Evolutionary conservation across 2,888 invertebrate genomes (phyloP), one percentile per base, ranked within the genome.

Genomic region (Eristalinus aeneus): DNA sequence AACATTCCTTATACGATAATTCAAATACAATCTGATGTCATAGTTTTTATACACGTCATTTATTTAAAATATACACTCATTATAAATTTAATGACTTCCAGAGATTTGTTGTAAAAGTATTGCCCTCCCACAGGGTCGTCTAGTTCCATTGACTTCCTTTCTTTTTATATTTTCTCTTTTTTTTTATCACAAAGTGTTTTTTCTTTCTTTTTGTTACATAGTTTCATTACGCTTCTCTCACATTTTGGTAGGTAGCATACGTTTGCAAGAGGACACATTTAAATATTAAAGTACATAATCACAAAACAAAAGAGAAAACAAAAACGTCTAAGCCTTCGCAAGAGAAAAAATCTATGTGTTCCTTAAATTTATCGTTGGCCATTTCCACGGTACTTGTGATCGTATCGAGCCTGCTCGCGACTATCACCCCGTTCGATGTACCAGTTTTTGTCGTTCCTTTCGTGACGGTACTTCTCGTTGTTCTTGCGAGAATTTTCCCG

Each of bases 371-470:
- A 72, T 68, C 61, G 36, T 23, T 46, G 46, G 1, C 75, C 67
- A 31, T 2, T 11, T 16, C 23, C 58, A 74, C 82, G 86, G 34
- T 78, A 36, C 54, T 81, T 85, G 16, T 81, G 65, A 73, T 91
- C 89, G 46, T 8, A 46, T 22, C 92, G 90, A 58, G 88, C 89
- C 69, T 91, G 89, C 82, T 92, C 92, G 5, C 92, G 90, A 61
- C 90, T 89, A 53, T 88, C 85, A n/a, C 89, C 91, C 3, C 92
- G 90, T 69, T 92, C 90, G 2, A 92, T 90, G 63, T 88, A 92
- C 92, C 92, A 92, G 76, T 92, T 92, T 53, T 90, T 89, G n/a
- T 89, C 88, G 77, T 92, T 92, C 60, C 90, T 89, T 10, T 89
- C 88, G 56, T 89, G 89, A 46, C 88, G 89, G 34, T 89, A 89